Conservation (phyloP, 2,888 invertebrate species). For the Auanema freiburgensis region DNA sequence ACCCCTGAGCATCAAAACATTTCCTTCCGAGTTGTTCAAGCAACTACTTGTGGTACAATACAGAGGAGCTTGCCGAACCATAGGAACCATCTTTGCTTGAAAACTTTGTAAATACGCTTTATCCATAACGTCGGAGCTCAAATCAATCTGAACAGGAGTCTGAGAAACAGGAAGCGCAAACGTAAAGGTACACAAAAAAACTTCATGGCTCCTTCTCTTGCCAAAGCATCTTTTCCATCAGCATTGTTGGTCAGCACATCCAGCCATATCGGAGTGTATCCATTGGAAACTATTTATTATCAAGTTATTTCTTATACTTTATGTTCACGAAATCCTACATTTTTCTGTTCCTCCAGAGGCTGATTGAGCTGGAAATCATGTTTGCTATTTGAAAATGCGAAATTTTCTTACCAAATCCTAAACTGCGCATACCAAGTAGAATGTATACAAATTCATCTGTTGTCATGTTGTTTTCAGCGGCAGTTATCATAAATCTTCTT, state of each 20-base stretch:
- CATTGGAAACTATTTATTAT: slow-evolving; percentile 29
- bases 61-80: slow-evolving; percentile 26
- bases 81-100: slow-evolving; percentile 10
- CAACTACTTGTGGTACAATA: slow-evolving; percentile 27
- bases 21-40: slow-evolving; percentile 15
- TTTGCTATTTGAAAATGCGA: neutral
- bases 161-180: neutral
- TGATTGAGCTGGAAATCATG: neutral
- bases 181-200: neutral
- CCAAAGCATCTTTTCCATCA: slow-evolving; percentile 25
- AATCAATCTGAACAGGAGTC: slow-evolving; percentile 18
- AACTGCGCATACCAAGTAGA: slow-evolving; percentile 40
- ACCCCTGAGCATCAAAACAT: slow-evolving; percentile 8
- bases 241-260: slow-evolving; percentile 15
- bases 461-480: slow-evolving; percentile 31
- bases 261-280: slow-evolving; percentile 35
- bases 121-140: slow-evolving; percentile 23
- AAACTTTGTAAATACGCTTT: slow-evolving; percentile 27
- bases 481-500: slow-evolving; percentile 26
- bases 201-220: slow-evolving; percentile 15
- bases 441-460: slow-evolving; percentile 55
- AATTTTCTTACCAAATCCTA: slow-evolving; percentile 39
- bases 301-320: neutral
- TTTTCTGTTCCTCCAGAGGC: neutral
- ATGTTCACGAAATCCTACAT: neutral